A percentile compares a stretch with the other conserved stretches of the same genome.
These are phyloP conservation scores for Euschistus heros DNA, from an alignment of 1,140 invertebrate species.

Conservation along the genomic window DNA sequence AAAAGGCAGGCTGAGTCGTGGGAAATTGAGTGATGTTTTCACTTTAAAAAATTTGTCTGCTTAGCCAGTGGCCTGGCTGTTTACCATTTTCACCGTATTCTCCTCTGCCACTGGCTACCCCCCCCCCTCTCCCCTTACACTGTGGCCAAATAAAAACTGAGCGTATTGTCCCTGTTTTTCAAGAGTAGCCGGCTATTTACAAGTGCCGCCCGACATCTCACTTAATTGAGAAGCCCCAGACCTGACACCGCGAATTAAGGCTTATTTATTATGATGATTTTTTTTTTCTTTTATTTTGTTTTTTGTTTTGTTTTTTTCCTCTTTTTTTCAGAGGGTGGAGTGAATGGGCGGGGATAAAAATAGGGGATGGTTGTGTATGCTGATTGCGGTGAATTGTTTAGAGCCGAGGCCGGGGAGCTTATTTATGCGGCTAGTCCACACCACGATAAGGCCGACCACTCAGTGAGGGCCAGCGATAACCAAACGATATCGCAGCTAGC, in stretches of 20 bases:
- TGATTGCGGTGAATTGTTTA: slow-evolving; percentile 7
- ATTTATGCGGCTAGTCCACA: not conserved
- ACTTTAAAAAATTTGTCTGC: slow-evolving; percentile 2
- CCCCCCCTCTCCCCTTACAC: not conserved
- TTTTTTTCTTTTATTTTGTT: not conserved
- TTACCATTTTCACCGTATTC: not conserved
- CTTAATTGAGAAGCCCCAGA: slow-evolving; percentile 1
- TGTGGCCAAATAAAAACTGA: not conserved
- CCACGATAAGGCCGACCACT: not conserved
- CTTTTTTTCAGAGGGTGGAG: not conserved
- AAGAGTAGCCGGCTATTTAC: slow-evolving; percentile 6
- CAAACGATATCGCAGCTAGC: too few relatives aligned
- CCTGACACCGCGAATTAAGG: not conserved
- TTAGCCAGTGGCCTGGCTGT: not conserved
- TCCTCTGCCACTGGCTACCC: not conserved
- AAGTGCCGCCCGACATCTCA: not conserved
- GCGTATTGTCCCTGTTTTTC: slow-evolving; percentile 2
- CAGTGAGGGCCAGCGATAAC: not conserved
- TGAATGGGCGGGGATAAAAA: not conserved
- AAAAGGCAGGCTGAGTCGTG: too few relatives aligned
- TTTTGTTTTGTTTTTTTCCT: not conserved
- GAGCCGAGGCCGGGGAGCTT: not conserved
- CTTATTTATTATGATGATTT: slow-evolving; percentile 8
- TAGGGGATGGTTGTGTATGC: slow-evolving; percentile 2
- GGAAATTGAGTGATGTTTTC: not conserved